These are phyloP conservation scores for Epinephelus coioides DNA, from an alignment of 2,797 vertebrate species.

Conservation along the genomic window DNA sequence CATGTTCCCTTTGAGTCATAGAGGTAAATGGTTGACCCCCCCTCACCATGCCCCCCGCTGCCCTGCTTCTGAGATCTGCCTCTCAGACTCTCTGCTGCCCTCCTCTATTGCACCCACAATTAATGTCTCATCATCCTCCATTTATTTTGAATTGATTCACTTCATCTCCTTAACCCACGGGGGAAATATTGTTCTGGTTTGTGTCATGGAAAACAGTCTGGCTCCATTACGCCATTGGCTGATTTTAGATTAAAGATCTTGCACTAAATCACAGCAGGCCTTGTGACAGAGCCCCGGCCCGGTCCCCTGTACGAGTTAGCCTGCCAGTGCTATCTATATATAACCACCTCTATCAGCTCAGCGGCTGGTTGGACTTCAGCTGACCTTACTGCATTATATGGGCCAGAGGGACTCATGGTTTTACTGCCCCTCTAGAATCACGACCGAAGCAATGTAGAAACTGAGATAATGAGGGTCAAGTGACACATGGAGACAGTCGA, in stretches of 20 bases:
- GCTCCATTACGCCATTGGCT: slow-evolving; percentile 68
- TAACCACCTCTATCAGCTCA: slow-evolving; percentile 80
- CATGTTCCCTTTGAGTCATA: slow-evolving; percentile 60
- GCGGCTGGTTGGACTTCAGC: slow-evolving; percentile 78
- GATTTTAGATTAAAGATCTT: slow-evolving; percentile 79
- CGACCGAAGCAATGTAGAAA: slow-evolving; percentile 1
- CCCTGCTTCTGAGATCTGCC: slow-evolving; percentile 46
- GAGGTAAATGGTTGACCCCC: slow-evolving; percentile 45
- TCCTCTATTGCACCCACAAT: slow-evolving; percentile 45
- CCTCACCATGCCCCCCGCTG: slow-evolving; percentile 13
- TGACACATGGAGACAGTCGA: not conserved
- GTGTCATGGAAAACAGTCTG: slow-evolving; percentile 71
- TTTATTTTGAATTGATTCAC: slow-evolving; percentile 70
- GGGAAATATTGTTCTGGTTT: slow-evolving; percentile 68
- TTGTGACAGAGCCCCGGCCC: slow-evolving; percentile 67
- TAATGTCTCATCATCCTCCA: slow-evolving; percentile 68
- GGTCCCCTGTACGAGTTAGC: slow-evolving; percentile 54
- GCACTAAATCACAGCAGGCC: slow-evolving; percentile 68
- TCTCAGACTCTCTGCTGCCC: slow-evolving; percentile 47
- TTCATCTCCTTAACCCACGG: slow-evolving; percentile 45
- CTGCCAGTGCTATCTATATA: slow-evolving; percentile 83
- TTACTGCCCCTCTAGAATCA: slow-evolving; percentile 41
- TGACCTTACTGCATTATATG: slow-evolving; percentile 81
- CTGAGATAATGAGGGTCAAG: not conserved
- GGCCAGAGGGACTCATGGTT: slow-evolving; percentile 61